A percentile compares a stretch with the other conserved stretches of the same genome.
These are phyloP conservation scores for Hirundo rustica DNA, from an alignment of 2,797 vertebrate genomes.

Conservation along the genomic window DNA sequence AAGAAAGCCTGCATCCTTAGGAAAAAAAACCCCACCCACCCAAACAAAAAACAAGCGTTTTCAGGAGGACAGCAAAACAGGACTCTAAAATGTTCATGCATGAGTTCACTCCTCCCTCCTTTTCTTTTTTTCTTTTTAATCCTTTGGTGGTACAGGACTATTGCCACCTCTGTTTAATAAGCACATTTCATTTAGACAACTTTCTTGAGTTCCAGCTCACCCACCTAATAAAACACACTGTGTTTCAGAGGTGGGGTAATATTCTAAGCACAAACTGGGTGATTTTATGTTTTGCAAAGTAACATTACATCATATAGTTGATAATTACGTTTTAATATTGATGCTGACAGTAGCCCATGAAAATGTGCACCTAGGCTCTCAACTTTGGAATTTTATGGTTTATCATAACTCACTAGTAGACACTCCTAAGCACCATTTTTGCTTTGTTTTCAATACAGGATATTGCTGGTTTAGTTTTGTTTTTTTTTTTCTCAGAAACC, in stretches of 20 bases:
- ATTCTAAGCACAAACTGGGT: neutral
- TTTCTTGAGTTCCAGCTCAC: neutral
- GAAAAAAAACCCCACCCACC: neutral
- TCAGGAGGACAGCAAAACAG: neutral
- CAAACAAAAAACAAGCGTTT: neutral
- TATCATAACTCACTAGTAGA: neutral
- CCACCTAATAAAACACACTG: neutral
- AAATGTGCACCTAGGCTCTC: neutral
- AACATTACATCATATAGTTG: neutral
- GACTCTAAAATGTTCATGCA: neutral
- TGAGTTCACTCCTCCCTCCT: neutral
- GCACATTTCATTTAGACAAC: neutral
- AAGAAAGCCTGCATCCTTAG: neutral
- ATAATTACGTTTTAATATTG: neutral
- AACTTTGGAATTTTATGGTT: neutral
- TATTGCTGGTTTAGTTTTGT: neutral
- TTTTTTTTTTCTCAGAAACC: neutral
- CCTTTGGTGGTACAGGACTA: neutral
- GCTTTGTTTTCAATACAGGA: neutral
- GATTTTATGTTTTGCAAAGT: neutral
- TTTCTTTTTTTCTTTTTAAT: neutral
- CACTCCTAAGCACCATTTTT: neutral
- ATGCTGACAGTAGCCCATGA: neutral
- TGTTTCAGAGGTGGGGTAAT: neutral
- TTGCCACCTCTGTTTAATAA: neutral